Conservation (phyloP, 2,113 vertebrate species). For the Sminthopsis crassicaudata region DNA sequence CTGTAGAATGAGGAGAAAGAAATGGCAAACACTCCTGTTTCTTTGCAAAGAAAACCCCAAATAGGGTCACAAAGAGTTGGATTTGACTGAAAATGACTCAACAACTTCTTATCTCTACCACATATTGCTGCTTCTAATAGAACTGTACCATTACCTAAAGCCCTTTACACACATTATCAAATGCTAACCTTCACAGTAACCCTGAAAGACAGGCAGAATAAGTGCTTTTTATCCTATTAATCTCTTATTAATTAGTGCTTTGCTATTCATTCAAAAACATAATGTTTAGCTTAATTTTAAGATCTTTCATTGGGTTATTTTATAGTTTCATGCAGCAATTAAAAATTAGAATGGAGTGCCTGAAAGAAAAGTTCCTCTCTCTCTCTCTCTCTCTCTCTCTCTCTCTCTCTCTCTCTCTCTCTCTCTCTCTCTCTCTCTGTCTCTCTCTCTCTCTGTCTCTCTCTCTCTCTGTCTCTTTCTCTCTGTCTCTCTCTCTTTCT, state of each 20-base stretch:
- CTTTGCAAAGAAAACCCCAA: not conserved
- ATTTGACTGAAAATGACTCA: not conserved
- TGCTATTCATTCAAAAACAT: constrained; percentile 52
- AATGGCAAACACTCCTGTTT: not conserved
- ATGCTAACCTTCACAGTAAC: not conserved
- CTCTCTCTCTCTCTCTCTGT: constrained; percentile 20
- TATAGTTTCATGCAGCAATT: constrained; percentile 46
- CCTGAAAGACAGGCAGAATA: not conserved
- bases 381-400: constrained; percentile 13
- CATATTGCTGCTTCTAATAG: not conserved
- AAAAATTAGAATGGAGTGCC: constrained; percentile 68
- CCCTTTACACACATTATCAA: not conserved
- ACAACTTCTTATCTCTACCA: not conserved
- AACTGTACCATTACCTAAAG: not conserved
- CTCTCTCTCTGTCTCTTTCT: constrained; percentile 31
- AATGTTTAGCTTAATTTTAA: constrained; percentile 49
- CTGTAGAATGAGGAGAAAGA: not conserved
- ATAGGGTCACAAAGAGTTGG: not conserved
- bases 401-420: not conserved
- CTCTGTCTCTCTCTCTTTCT: constrained; percentile 3
- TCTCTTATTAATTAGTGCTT: constrained; percentile 17
- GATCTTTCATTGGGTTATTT: constrained; percentile 51
- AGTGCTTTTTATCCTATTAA: not conserved
- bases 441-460: constrained; percentile 24
- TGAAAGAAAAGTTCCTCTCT: constrained; percentile 17